Conservation (phyloP, 2,888 invertebrate genomes). For the Acrobasis repandana region DNA sequence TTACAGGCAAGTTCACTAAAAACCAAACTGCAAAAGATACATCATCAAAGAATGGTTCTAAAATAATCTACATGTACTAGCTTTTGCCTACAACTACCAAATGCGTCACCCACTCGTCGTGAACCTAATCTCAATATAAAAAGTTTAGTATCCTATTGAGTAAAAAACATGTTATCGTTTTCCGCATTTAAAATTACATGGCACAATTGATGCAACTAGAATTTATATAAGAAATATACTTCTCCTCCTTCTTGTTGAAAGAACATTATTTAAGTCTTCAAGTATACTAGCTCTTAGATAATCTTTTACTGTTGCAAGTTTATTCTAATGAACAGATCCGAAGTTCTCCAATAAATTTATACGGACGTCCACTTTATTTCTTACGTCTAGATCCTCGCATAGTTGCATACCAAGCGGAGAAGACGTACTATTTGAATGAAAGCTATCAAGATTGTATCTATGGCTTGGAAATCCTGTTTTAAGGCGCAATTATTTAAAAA, state of each 20-base stretch:
- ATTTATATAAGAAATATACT: neutral
- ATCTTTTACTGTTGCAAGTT: slow-evolving; percentile 5
- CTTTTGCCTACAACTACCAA: too few relatives aligned
- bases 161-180: too few relatives aligned
- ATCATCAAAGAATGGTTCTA: too few relatives aligned
- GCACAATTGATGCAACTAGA: neutral
- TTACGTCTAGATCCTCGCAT: slow-evolving; percentile 13
- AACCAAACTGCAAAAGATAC: too few relatives aligned
- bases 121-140: too few relatives aligned
- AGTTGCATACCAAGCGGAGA: slow-evolving; percentile 28
- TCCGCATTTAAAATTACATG: neutral
- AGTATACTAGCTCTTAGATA: neutral
- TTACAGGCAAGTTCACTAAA: too few relatives aligned
- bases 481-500: slow-evolving; percentile 35
- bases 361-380: slow-evolving; percentile 11
- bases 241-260: neutral
- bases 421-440: slow-evolving; percentile 45
- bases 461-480: slow-evolving; percentile 39
- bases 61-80: too few relatives aligned
- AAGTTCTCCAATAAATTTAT: slow-evolving; percentile 11
- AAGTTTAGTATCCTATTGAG: too few relatives aligned
- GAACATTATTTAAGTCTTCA: neutral
- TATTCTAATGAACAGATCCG: slow-evolving; percentile 28
- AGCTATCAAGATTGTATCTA: slow-evolving; percentile 44
- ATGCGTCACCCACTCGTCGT: too few relatives aligned